A percentile compares a stretch with the other conserved stretches of the same genome.
Conservation (phyloP, 2,888 invertebrate genomes). For the Eudasyphora cyanicolor region DNA sequence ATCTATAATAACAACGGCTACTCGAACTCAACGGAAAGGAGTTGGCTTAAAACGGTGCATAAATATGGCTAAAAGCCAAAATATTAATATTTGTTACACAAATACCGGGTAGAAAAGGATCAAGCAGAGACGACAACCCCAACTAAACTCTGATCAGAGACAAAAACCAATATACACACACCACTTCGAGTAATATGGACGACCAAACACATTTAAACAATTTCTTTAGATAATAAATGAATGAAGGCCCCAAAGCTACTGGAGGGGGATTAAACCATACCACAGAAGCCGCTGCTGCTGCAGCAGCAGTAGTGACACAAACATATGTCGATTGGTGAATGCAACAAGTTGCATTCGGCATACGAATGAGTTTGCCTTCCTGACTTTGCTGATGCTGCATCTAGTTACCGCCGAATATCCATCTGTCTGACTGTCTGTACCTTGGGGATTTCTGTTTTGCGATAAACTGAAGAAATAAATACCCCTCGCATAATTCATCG, state of each 20-base stretch:
- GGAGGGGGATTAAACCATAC: background rate
- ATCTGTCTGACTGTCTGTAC: conserved; percentile 1
- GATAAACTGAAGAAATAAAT: conserved; percentile 60
- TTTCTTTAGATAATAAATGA: conserved; percentile 14
- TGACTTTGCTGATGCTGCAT: too few species aligned
- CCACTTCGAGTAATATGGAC: background rate
- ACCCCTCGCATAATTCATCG: conserved; percentile 22
- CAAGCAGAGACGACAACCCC: background rate
- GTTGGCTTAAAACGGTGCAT: conserved; percentile 9
- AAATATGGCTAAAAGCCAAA: conserved; percentile 48
- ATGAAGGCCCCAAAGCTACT: conserved; percentile 19
- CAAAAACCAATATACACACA: background rate
- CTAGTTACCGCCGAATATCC: background rate
- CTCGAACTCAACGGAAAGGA: background rate
- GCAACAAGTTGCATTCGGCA: conserved; percentile 26
- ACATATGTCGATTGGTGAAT: conserved; percentile 19
- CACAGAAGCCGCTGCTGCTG: background rate
- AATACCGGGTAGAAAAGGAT: conserved; percentile 40
- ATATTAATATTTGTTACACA: conserved; percentile 65
- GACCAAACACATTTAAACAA: background rate
- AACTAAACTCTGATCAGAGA: conserved; percentile 3
- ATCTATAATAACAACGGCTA: conserved; percentile 45
- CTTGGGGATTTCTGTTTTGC: conserved; percentile 33
- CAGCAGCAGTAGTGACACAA: conserved; percentile 1
- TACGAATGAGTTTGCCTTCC: background rate